A percentile compares a stretch with the other conserved stretches of the same genome.
Evolutionary conservation across 2,888 invertebrate species (phyloP).

Genomic region (Drosophila mimetica): DNA sequence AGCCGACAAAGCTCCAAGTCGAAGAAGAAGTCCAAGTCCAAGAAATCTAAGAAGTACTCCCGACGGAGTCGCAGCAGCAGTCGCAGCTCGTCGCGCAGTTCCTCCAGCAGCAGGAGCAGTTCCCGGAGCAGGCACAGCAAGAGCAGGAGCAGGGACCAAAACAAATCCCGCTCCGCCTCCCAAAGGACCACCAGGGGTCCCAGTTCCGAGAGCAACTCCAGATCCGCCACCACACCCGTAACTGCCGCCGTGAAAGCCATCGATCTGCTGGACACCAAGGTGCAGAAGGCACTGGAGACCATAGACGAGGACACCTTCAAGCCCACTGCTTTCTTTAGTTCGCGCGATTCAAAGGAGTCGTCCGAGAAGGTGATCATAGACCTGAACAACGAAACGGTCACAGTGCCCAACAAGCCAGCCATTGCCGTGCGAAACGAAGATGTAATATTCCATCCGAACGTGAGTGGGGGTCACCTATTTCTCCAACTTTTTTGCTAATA

Average conservation of each 20-base stretch:
- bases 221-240: conserved; percentile 30
- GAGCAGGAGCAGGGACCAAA: conserved; percentile 44
- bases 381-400: conserved; percentile 89
- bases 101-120: conserved; percentile 46
- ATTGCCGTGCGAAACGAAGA: conserved; percentile 84
- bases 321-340: conserved; percentile 86
- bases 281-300: conserved; percentile 87
- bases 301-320: conserved; percentile 89
- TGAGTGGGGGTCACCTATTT: conserved; percentile 83
- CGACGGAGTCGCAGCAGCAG: conserved; percentile 79
- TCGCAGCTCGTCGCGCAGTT: conserved; percentile 62
- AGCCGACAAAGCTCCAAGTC: conserved; percentile 64
- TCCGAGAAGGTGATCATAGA: conserved; percentile 88
- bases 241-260: conserved; percentile 56
- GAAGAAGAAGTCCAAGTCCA: conserved; percentile 79
- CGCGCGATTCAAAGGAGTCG: conserved; percentile 87
- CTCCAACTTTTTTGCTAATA: background rate
- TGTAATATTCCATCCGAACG: conserved; percentile 88
- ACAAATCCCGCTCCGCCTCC: conserved; percentile 63
- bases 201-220: conserved; percentile 71
- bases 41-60: conserved; percentile 77
- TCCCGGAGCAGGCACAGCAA: conserved; percentile 71
- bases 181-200: conserved; percentile 61
- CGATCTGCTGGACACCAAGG: conserved; percentile 72
- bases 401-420: conserved; percentile 85